These are phyloP conservation scores for Ctenopoma multispine DNA, from an alignment of 2,797 vertebrate genomes.

Conservation along the genomic window DNA sequence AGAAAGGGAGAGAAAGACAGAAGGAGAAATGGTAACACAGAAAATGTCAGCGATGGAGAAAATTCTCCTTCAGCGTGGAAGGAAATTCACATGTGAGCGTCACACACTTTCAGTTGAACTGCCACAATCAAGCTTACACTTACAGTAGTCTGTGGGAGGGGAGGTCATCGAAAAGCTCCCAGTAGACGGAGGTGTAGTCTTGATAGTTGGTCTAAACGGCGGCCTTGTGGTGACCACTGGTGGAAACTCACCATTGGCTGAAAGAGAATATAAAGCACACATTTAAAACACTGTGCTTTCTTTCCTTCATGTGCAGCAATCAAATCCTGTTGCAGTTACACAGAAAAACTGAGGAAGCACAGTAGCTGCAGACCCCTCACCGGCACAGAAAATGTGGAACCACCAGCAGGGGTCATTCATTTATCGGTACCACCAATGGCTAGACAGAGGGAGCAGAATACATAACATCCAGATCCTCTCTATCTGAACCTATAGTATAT, in stretches of 20 bases:
- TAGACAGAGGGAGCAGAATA: constrained; percentile 21
- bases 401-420: constrained; percentile 72
- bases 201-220: constrained; percentile 47
- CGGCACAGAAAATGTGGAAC: constrained; percentile 39
- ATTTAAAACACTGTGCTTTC: constrained; percentile 19
- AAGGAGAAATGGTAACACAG: constrained; percentile 6
- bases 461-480: constrained; percentile 34
- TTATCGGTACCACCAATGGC: constrained; percentile 56
- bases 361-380: constrained; percentile 38
- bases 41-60: neutral
- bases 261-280: constrained; percentile 55
- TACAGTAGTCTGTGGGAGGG: constrained; percentile 66
- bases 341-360: constrained; percentile 1
- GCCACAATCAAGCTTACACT: constrained; percentile 58
- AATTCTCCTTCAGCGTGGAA: neutral
- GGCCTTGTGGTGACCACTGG: constrained; percentile 69
- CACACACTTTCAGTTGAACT: neutral
- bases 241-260: constrained; percentile 87
- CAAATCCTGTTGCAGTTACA: constrained; percentile 28
- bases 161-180: constrained; percentile 34
- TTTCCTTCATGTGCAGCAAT: constrained; percentile 10
- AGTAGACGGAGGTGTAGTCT: constrained; percentile 58
- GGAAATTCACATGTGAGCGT: constrained; percentile 6
- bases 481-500: constrained; percentile 21
- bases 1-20: constrained; percentile 23